A percentile compares a stretch with the other conserved stretches of the same genome.
Conservation (phyloP, 2,888 invertebrate genomes). For the Netelia melanura region DNA sequence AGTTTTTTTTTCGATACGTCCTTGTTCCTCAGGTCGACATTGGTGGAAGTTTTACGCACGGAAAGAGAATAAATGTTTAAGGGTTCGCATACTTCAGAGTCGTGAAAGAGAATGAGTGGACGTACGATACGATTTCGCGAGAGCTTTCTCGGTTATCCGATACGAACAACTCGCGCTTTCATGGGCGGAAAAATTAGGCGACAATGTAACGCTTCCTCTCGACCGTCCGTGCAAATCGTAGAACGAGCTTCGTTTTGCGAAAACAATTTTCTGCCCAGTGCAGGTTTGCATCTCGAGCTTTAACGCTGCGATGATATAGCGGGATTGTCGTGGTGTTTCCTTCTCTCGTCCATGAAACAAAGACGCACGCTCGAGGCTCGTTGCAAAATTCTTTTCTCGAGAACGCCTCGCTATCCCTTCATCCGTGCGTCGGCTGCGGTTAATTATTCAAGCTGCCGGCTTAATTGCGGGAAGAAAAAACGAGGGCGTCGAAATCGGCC, state of each 20-base stretch:
- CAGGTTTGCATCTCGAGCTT: background rate
- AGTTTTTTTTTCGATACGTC: background rate
- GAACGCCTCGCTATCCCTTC: slow-evolving; percentile 12
- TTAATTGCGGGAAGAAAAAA: slow-evolving; percentile 73
- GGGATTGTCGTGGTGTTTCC: slow-evolving; percentile 5
- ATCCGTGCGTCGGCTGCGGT: slow-evolving; percentile 64
- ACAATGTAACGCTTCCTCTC: slow-evolving; percentile 33
- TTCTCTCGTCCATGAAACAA: slow-evolving; percentile 16
- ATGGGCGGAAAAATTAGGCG: slow-evolving; percentile 52
- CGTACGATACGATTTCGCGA: slow-evolving; percentile 18
- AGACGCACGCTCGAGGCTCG: slow-evolving; percentile 18
- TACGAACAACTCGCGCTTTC: slow-evolving; percentile 14
- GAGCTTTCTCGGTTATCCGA: slow-evolving; percentile 41
- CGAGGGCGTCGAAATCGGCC: slow-evolving; percentile 70
- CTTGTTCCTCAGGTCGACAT: slow-evolving; percentile 2
- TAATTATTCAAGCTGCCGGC: slow-evolving; percentile 76
- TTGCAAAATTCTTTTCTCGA: slow-evolving; percentile 44
- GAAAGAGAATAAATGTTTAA: slow-evolving; percentile 56
- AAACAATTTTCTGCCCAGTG: background rate
- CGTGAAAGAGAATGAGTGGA: slow-evolving; percentile 21
- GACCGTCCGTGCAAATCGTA: slow-evolving; percentile 21
- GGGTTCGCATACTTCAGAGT: slow-evolving; percentile 51
- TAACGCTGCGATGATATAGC: slow-evolving; percentile 2
- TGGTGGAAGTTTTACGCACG: background rate
- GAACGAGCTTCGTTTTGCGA: background rate